Percentiles rank a stretch among this genome's conserved stretches.
These are phyloP conservation scores for Euglossa dilemma DNA, from an alignment of 1,140 invertebrate genomes.

Conservation along the genomic window DNA sequence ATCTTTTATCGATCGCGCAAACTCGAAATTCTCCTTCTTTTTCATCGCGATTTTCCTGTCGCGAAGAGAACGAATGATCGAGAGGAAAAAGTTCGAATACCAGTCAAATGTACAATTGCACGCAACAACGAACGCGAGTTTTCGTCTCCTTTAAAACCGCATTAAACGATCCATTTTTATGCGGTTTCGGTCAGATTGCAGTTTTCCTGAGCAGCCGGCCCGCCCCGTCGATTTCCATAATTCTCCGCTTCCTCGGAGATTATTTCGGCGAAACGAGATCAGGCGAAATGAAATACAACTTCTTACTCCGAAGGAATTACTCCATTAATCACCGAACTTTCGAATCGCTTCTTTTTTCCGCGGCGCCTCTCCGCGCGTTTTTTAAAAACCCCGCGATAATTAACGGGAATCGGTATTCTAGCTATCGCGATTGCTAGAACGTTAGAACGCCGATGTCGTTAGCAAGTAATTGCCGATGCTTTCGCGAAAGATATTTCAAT, in stretches of 20 bases:
- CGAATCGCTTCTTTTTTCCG: conserved; percentile 1
- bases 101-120: rapidly evolving
- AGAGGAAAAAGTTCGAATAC: not conserved
- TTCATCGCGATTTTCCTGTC: too few relatives aligned
- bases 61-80: not conserved
- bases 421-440: not conserved
- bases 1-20: too few relatives aligned
- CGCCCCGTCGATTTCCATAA: not conserved
- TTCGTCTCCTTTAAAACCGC: not conserved
- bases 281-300: conserved; percentile 45
- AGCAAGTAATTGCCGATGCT: not conserved
- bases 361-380: not conserved
- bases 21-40: too few relatives aligned
- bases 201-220: not conserved
- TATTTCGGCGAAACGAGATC: conserved; percentile 27
- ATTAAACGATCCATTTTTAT: not conserved
- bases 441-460: not conserved
- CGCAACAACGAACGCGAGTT: not conserved
- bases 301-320: conserved; percentile 47
- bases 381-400: conserved; percentile 38
- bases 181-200: not conserved
- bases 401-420: conserved; percentile 22
- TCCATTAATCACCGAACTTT: conserved; percentile 47
- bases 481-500: not conserved
- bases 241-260: conserved; percentile 13